Evolutionary conservation across 2,888 invertebrate genomes (phyloP).

Genomic region (Caenorhabditis panamensis): DNA sequence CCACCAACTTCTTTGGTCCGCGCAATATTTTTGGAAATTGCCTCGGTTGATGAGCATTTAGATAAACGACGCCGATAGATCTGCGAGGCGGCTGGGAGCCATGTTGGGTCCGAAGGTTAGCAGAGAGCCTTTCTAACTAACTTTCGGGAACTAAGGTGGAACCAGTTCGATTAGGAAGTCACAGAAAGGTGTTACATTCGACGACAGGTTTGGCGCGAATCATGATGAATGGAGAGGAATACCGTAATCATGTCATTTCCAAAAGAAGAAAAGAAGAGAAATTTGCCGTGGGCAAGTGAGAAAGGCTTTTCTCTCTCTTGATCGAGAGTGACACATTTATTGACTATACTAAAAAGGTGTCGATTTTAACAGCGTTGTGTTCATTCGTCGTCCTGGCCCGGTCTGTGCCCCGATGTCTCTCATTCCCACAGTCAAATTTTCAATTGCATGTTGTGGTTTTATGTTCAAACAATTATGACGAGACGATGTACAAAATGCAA

Average conservation of each 20-base stretch:
- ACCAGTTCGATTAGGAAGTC: constrained; percentile 7
- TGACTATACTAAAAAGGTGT: constrained; percentile 47
- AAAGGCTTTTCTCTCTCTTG: constrained; percentile 1
- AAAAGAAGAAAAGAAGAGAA: constrained; percentile 9
- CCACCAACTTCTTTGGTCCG: constrained; percentile 14
- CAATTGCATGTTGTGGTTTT: constrained; percentile 20
- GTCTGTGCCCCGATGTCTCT: background rate
- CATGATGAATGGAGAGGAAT: background rate
- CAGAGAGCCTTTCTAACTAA: background rate
- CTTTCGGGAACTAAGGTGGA: background rate
- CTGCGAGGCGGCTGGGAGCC: background rate
- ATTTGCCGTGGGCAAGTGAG: background rate
- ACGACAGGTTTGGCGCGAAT: background rate
- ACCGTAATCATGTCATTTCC: constrained; percentile 17
- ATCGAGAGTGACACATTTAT: constrained; percentile 47
- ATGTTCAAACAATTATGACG: constrained; percentile 44
- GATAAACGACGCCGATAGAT: constrained; percentile 22
- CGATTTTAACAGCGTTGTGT: constrained; percentile 9
- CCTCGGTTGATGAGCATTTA: constrained; percentile 32
- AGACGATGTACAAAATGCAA: constrained; percentile 36
- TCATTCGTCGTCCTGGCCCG: background rate
- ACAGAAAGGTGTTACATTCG: background rate
- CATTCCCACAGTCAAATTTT: constrained; percentile 36
- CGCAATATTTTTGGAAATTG: constrained; percentile 20
- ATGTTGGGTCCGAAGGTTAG: background rate